Evolutionary conservation across 2,888 invertebrate genomes (phyloP), one percentile per base, ranked within the genome.

Genomic region (Tolmerus cingulatus): DNA sequence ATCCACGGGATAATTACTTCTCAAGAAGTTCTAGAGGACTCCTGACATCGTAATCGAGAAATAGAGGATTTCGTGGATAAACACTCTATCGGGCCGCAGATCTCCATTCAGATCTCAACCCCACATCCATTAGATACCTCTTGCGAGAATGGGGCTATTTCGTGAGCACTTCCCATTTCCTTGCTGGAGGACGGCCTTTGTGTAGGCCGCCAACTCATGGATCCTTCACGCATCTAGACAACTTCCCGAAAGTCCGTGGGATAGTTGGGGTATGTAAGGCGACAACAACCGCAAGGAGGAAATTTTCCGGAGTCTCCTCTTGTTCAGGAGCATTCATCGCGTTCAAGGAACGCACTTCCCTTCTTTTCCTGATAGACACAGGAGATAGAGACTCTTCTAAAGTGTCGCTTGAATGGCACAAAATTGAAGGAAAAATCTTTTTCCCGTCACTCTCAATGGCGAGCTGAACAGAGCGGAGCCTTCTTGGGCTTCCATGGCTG

Each of bases 361-460:
- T 76, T 37, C 76, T 40, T 51, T 51, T 37, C 16, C 16, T 37
- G 76, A 76, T 76, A 40, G 76, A 76, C 76, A 76, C 30, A 37
- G 34, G 40, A 34, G 76, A 76, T 76, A 37, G 19, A 12, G 37
- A 76, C 34, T 76, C 34, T n/a, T 76, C 76, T 76, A 76, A 76
- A 76, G 76, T 76, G 76, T 30, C 40, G 34, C 76, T 8, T 76
- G 76, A 76, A 76, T 76, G 76, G 76, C 76, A 76, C 5, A 76
- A 76, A 76, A 76, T 76, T 76, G 76, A 76, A 76, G 34, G 76
- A 40, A 76, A 76, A 76, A 76, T 76, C 76, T 76, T 34, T n/a
- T 34, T 40, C 37, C 76, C 76, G 40, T 40, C 40, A 34, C 40
- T 76, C 14, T 76, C 37, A 37, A 76, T 76, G 19, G 76, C 19